Evolutionary conservation across 37 sponge, comb jelly and placozoan species (phyloP).

Genomic region (Dysidea cf. avara): DNA sequence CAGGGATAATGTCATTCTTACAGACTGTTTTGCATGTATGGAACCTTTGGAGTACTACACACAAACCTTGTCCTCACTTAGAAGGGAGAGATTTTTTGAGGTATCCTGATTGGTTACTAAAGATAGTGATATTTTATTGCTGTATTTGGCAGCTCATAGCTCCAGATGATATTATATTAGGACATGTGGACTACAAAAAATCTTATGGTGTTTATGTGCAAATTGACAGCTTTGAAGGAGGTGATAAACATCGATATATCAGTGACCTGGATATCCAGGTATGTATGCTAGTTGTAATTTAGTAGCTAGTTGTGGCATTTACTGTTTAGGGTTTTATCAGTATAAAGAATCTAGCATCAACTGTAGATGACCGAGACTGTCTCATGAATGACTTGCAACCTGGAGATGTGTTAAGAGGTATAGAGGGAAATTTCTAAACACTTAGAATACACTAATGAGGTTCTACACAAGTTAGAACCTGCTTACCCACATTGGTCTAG

Average conservation of each 20-base stretch:
- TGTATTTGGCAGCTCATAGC: constrained; percentile 31
- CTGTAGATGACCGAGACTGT: too few species aligned
- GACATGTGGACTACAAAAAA: constrained; percentile 32
- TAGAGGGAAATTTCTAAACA: too few species aligned
- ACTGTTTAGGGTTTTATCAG: too few species aligned
- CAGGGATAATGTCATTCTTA: too few species aligned
- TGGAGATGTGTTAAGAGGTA: too few species aligned
- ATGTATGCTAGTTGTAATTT: too few species aligned
- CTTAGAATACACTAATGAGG: too few species aligned
- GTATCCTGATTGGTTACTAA: constrained; percentile 4
- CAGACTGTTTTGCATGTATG: constrained; percentile 36
- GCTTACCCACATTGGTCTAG: too few species aligned
- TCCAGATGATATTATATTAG: constrained; percentile 54
- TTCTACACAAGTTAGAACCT: too few species aligned
- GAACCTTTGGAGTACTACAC: constrained; percentile 54
- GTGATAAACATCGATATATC: constrained; percentile 36
- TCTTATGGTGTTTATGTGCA: constrained; percentile 18
- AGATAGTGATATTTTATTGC: not conserved
- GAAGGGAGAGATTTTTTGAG: constrained; percentile 44
- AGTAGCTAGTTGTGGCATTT: too few species aligned
- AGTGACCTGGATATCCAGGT: constrained; percentile 39
- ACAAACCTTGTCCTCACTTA: not conserved
- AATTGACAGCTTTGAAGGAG: constrained; percentile 23
- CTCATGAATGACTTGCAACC: too few species aligned
- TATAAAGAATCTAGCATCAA: too few species aligned